Percentiles rank a stretch among this genome's conserved stretches.
These are phyloP conservation scores for Chionomys nivalis DNA, from an alignment of 2,113 vertebrate genomes.

Conservation along the genomic window DNA sequence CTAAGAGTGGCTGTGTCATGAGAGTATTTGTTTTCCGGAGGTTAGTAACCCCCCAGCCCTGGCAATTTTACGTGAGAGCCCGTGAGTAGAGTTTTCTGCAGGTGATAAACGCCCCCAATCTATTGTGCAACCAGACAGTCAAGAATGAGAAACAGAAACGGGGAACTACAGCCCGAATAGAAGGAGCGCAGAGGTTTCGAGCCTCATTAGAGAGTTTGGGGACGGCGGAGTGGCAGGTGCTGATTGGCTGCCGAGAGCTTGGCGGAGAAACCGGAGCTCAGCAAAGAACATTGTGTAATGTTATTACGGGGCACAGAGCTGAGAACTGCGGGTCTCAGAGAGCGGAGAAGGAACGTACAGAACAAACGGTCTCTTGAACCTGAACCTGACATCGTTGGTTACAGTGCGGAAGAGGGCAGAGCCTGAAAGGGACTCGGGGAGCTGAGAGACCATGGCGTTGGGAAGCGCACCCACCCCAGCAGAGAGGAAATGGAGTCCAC, in stretches of 20 bases:
- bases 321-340: constrained; percentile 18
- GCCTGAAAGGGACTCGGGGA: neutral
- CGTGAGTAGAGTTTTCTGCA: constrained; percentile 46
- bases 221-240: neutral
- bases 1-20: neutral
- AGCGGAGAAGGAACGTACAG: neutral
- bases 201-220: constrained; percentile 24
- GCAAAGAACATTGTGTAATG: constrained; percentile 33
- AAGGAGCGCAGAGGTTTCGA: neutral
- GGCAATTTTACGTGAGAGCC: neutral
- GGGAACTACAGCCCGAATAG: constrained; percentile 31
- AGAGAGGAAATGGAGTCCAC: neutral
- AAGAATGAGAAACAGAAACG: constrained; percentile 19
- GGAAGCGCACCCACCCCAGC: neutral
- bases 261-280: constrained; percentile 26
- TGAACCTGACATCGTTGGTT: constrained; percentile 15
- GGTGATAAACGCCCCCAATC: constrained; percentile 41
- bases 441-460: neutral
- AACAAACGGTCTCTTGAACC: constrained; percentile 24
- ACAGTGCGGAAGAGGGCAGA: neutral
- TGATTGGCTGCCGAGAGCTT: constrained; percentile 33
- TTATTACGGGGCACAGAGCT: constrained; percentile 8
- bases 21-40: constrained; percentile 62
- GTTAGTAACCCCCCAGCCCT: neutral
- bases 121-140: neutral